phyloP scores from a whole-genome alignment of 2,797 vertebrate genomes.

The Acrossocheilus fasciatus region DNA sequence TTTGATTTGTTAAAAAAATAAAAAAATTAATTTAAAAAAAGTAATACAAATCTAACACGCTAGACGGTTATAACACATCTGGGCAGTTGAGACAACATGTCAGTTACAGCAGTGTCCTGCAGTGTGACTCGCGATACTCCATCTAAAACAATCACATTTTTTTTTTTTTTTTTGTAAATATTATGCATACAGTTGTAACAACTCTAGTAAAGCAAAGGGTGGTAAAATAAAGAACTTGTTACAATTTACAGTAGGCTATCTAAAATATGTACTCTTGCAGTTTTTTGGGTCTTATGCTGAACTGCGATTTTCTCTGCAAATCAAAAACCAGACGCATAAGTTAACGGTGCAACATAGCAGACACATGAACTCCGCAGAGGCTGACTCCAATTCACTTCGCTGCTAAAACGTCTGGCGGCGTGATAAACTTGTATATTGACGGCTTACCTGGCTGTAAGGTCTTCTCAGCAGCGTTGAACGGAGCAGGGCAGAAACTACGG shows the following conservation, averaged over 20 bases:
- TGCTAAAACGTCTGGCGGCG: conserved; percentile 1
- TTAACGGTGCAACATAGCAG: background rate
- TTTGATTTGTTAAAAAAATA: background rate
- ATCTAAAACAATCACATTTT: background rate
- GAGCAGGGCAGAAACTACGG: conserved; percentile 21
- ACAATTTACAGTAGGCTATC: background rate
- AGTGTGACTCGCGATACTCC: background rate
- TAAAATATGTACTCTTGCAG: background rate
- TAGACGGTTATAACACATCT: background rate
- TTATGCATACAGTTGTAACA: background rate
- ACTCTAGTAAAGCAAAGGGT: background rate
- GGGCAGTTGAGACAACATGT: background rate
- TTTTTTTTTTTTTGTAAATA: background rate
- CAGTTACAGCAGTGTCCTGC: background rate
- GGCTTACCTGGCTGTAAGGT: conserved; percentile 21
- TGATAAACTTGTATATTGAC: background rate
- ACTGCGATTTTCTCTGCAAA: background rate
- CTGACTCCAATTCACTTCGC: background rate
- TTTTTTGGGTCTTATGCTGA: background rate
- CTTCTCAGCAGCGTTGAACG: background rate
- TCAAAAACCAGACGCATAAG: background rate
- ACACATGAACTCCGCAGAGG: background rate
- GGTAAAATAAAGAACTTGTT: background rate
- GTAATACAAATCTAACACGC: background rate
- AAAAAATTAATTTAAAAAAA: background rate